Evolutionary conservation across 2,888 invertebrate species (phyloP).

Genomic region (Clostera curtula): DNA sequence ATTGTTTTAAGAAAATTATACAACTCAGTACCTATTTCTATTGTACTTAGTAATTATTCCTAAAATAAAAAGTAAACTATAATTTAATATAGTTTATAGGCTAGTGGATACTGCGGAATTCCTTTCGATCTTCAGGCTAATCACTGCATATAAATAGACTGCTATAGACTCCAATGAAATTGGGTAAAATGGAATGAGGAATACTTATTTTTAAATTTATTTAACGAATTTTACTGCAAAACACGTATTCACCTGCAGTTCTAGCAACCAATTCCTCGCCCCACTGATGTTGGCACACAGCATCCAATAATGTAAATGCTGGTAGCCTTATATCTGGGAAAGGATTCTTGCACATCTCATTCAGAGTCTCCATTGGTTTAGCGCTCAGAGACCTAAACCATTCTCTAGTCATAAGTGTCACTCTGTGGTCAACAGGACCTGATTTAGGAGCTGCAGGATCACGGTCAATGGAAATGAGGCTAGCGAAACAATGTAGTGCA

Average conservation of each 20-base stretch:
- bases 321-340: slow-evolving; percentile 85
- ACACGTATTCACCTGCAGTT: slow-evolving; percentile 75
- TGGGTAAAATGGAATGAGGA: too few relatives aligned
- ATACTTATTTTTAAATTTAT: too few relatives aligned
- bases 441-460: slow-evolving; percentile 49
- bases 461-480: slow-evolving; percentile 69
- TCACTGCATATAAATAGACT: too few relatives aligned
- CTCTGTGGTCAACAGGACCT: slow-evolving; percentile 54
- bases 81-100: too few relatives aligned
- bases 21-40: too few relatives aligned
- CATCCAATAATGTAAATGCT: slow-evolving; percentile 78
- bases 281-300: slow-evolving; percentile 84
- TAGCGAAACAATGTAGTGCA: slow-evolving; percentile 78
- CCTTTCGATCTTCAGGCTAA: too few relatives aligned
- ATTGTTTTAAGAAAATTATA: too few relatives aligned
- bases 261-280: slow-evolving; percentile 83
- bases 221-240: too few relatives aligned
- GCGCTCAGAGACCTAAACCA: slow-evolving; percentile 62
- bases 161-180: too few relatives aligned
- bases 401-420: slow-evolving; percentile 66
- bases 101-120: too few relatives aligned
- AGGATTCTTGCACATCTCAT: slow-evolving; percentile 81
- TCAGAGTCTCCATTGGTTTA: slow-evolving; percentile 73
- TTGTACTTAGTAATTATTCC: too few relatives aligned
- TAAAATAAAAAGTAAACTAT: too few relatives aligned